Evolutionary conservation across 2,888 invertebrate genomes (phyloP).

Genomic region (Idaea aversata): DNA sequence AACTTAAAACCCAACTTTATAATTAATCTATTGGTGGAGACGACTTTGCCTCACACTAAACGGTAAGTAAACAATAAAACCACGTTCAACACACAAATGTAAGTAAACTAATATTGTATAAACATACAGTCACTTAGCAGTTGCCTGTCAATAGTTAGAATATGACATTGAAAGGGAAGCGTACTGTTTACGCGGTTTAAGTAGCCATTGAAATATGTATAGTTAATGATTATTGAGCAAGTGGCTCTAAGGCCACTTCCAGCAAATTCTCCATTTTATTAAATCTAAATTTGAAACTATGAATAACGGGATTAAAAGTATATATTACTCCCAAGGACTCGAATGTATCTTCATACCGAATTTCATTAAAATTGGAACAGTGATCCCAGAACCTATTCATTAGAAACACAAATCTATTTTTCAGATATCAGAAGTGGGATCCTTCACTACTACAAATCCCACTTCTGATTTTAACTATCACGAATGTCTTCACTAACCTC

Average conservation of each 20-base stretch:
- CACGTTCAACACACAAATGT: conserved; percentile 12
- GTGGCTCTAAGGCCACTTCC: too few species aligned
- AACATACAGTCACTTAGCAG: conserved; percentile 23
- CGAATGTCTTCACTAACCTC: conserved; percentile 78
- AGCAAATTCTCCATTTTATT: too few species aligned
- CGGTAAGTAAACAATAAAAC: not conserved
- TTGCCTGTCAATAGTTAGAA: conserved; percentile 11
- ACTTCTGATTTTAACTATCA: too few species aligned
- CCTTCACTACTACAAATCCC: too few species aligned
- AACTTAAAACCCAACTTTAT: too few species aligned
- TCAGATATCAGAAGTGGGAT: not conserved
- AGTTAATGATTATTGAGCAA: not conserved
- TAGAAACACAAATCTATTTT: not conserved
- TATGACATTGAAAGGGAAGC: conserved; percentile 20
- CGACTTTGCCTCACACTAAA: not conserved
- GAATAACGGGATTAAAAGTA: too few species aligned
- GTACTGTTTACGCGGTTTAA: not conserved
- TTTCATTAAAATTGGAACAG: too few species aligned
- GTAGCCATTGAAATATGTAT: not conserved
- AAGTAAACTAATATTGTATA: conserved; percentile 8
- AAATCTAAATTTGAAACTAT: too few species aligned
- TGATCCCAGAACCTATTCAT: too few species aligned
- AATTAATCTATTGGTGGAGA: not conserved
- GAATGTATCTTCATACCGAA: too few species aligned
- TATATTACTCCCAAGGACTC: too few species aligned